Evolutionary conservation across 2,888 invertebrate genomes (phyloP).

Genomic region (Mythimna pallens): DNA sequence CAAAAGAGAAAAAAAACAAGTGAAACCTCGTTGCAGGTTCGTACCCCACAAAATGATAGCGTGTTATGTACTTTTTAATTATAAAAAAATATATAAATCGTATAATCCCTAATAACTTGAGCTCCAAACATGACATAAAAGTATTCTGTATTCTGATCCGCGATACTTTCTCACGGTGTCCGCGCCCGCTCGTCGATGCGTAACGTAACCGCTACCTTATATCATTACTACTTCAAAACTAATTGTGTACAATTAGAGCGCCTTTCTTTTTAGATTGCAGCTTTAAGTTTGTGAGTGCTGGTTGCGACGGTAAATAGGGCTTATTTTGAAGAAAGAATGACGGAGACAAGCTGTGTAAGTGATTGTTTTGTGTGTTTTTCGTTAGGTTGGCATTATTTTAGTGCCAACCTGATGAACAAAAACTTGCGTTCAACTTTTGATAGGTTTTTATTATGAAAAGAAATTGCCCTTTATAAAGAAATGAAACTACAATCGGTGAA

Average conservation of each 20-base stretch:
- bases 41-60: conserved; percentile 4
- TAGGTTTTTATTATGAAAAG: background rate
- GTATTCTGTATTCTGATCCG: conserved; percentile 42
- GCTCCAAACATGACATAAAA: conserved; percentile 44
- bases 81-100: background rate
- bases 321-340: conserved; percentile 43
- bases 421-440: conserved; percentile 8
- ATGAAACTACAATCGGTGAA: background rate
- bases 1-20: background rate
- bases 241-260: conserved; percentile 59
- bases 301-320: conserved; percentile 41
- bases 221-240: conserved; percentile 61
- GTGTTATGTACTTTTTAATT: background rate
- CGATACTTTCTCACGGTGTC: conserved; percentile 63
- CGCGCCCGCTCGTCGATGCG: conserved; percentile 54
- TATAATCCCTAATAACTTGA: conserved; percentile 31
- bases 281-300: conserved; percentile 42
- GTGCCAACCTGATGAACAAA: conserved; percentile 3
- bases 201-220: conserved; percentile 61
- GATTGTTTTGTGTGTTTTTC: conserved; percentile 5
- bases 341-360: conserved; percentile 6
- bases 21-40: background rate
- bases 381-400: conserved; percentile 13
- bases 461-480: background rate
- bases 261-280: conserved; percentile 55